Conservation (phyloP, 2,888 invertebrate species). For the Drosophila histrio region DNA sequence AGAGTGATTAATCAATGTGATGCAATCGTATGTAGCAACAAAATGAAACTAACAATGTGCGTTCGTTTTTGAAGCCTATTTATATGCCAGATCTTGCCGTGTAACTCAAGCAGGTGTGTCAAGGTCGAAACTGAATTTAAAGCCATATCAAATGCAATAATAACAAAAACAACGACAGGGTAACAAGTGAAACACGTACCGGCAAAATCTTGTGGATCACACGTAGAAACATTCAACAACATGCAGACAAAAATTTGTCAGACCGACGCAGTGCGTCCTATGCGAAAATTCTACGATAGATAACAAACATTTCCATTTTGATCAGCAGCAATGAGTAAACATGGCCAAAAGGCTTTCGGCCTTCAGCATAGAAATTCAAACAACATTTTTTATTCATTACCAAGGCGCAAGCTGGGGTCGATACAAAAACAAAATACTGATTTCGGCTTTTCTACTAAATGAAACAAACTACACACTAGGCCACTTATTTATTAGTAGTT, state of each 20-base stretch:
- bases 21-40: constrained; percentile 28
- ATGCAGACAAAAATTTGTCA: constrained; percentile 67
- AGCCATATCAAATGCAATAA: constrained; percentile 45
- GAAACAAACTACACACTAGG: constrained; percentile 29
- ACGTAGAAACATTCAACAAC: constrained; percentile 84
- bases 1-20: constrained; percentile 26
- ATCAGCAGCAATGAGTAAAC: constrained; percentile 35
- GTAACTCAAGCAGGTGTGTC: constrained; percentile 60
- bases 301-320: constrained; percentile 63
- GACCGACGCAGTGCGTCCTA: constrained; percentile 46
- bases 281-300: constrained; percentile 67
- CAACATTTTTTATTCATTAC: constrained; percentile 6
- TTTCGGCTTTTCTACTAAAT: constrained; percentile 35
- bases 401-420: constrained; percentile 20
- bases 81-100: constrained; percentile 51
- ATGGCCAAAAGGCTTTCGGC: constrained; percentile 35
- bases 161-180: constrained; percentile 29
- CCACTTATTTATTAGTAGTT: constrained; percentile 13
- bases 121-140: constrained; percentile 58
- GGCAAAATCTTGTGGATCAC: constrained; percentile 82
- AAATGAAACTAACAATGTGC: constrained; percentile 35
- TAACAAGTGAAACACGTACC: constrained; percentile 75
- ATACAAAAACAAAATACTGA: constrained; percentile 25
- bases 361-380: too few species aligned
- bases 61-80: constrained; percentile 46